Evolutionary conservation across 2,113 vertebrate species (phyloP).

Genomic region (Tragelaphus strepsiceros): DNA sequence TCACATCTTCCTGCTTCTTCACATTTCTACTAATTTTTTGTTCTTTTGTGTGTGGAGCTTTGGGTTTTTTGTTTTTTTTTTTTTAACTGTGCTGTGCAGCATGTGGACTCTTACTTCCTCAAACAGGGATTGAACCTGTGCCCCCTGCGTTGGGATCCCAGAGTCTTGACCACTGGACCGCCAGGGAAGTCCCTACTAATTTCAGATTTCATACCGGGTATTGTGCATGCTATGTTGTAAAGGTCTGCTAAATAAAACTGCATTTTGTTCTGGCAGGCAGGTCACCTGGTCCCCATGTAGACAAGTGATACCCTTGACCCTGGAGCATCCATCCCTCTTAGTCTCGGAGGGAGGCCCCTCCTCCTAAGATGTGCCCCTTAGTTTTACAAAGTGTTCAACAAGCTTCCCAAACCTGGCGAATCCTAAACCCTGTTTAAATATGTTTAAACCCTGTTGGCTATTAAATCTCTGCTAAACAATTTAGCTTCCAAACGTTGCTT

Average conservation of each 20-base stretch:
- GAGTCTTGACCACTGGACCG: background rate
- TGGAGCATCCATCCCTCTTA: background rate
- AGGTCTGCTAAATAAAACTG: background rate
- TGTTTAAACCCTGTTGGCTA: background rate
- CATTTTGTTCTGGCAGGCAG: background rate
- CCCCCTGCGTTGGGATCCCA: background rate
- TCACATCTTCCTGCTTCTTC: background rate
- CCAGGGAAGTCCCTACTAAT: background rate
- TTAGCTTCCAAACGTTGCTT: background rate
- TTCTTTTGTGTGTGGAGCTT: background rate
- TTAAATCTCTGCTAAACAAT: background rate
- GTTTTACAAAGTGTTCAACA: background rate
- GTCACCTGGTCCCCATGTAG: background rate
- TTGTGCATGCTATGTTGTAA: background rate
- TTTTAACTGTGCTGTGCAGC: background rate
- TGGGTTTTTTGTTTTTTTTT: fast-evolving
- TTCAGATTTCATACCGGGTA: background rate
- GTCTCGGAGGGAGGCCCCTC: background rate
- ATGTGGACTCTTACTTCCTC: background rate
- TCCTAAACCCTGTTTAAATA: background rate
- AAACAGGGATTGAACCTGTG: background rate
- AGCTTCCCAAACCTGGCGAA: background rate
- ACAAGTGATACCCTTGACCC: background rate
- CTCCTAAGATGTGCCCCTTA: background rate
- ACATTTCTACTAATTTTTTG: background rate